phyloP scores from a whole-genome alignment of 2,888 invertebrate genomes.

The Lepidocyrtinus sp. region DNA sequence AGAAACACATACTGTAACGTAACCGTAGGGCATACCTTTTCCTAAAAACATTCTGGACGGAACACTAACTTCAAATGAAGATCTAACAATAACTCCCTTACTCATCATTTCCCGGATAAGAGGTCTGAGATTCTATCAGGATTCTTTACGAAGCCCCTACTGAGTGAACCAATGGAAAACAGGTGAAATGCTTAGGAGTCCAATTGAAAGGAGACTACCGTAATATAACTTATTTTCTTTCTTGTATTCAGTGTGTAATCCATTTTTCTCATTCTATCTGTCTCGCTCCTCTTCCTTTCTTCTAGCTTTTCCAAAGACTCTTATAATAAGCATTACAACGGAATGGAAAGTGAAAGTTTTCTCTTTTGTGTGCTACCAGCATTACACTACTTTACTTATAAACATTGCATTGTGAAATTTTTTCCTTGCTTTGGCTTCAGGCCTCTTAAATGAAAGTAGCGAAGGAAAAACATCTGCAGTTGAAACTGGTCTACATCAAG shows the following conservation, averaged over 20 bases:
- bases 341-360: constrained; percentile 5
- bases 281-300: constrained; percentile 17
- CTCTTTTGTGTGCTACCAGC: background rate
- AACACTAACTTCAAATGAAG: background rate
- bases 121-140: constrained; percentile 59
- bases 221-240: background rate
- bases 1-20: too few relatives aligned
- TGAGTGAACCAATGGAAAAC: constrained; percentile 63
- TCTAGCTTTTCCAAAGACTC: background rate
- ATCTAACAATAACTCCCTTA: constrained; percentile 64
- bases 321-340: background rate
- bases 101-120: constrained; percentile 70
- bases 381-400: constrained; percentile 1
- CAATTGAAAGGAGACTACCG: background rate
- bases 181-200: constrained; percentile 58
- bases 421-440: background rate
- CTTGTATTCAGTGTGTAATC: constrained; percentile 24
- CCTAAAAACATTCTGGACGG: background rate
- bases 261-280: constrained; percentile 50
- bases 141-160: constrained; percentile 31
- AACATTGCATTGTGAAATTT: background rate
- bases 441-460: background rate
- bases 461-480: constrained; percentile 36
- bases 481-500: constrained; percentile 32
- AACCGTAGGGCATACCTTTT: too few relatives aligned